These are phyloP conservation scores for Synergus japonicus DNA, from an alignment of 2,888 invertebrate genomes.

Conservation along the genomic window DNA sequence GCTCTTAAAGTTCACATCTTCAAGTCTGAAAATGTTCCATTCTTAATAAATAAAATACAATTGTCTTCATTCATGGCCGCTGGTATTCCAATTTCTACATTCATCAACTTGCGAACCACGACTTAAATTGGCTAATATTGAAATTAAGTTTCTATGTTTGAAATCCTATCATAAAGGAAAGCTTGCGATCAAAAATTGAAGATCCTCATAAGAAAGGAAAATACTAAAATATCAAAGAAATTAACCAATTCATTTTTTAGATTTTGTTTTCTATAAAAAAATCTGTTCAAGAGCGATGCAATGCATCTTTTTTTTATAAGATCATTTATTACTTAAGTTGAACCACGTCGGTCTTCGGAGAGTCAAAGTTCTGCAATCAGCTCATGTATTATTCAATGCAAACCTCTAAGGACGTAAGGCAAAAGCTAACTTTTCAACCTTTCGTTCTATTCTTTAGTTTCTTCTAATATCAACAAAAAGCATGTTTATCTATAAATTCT, in stretches of 20 bases:
- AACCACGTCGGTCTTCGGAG: slow-evolving; percentile 44
- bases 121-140: no score
- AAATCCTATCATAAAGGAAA: no score
- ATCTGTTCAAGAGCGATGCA: background rate
- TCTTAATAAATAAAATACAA: background rate
- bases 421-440: background rate
- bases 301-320: slow-evolving; percentile 55
- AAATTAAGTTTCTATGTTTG: background rate
- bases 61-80: background rate
- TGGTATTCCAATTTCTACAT: background rate
- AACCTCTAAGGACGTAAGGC: background rate
- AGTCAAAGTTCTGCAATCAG: slow-evolving; percentile 57
- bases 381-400: slow-evolving; percentile 58
- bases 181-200: no score
- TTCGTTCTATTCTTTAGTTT: background rate
- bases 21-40: slow-evolving; percentile 32
- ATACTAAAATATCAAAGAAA: background rate
- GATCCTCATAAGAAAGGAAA: no score
- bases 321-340: slow-evolving; percentile 60
- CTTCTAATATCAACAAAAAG: background rate
- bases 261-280: background rate
- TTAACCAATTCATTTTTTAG: background rate
- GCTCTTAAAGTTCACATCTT: slow-evolving; percentile 1
- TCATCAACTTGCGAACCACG: no score
- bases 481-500: background rate